These are phyloP conservation scores for Anoplopoma fimbria DNA, from an alignment of 2,113 vertebrate species.

Conservation along the genomic window DNA sequence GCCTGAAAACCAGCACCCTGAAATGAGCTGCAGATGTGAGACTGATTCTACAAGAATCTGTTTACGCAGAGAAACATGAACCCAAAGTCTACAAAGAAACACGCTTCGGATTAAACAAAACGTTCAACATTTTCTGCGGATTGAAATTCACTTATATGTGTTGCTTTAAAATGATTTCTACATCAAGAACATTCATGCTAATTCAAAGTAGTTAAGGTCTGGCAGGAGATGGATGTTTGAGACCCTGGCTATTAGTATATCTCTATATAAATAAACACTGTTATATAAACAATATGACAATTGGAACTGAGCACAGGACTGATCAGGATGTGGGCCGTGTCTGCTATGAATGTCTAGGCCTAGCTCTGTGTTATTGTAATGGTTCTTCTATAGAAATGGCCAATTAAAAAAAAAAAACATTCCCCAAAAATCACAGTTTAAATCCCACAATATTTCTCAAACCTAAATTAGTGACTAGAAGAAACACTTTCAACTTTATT, in stretches of 20 bases:
- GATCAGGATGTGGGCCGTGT: background rate
- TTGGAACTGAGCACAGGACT: background rate
- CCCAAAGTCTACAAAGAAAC: background rate
- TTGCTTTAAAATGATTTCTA: background rate
- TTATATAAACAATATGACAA: background rate
- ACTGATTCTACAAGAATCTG: background rate
- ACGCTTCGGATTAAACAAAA: background rate
- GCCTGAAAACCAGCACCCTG: conserved; percentile 11
- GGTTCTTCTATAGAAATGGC: background rate
- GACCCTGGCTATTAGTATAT: too few relatives aligned
- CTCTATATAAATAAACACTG: background rate
- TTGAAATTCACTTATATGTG: background rate
- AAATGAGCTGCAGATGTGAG: conserved; percentile 69
- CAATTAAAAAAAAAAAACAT: background rate
- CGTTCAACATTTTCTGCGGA: background rate
- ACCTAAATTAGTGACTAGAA: background rate
- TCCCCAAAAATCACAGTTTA: background rate
- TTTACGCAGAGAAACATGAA: background rate
- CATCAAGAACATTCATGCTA: background rate
- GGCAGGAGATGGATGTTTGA: background rate
- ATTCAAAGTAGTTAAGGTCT: background rate
- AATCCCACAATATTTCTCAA: background rate
- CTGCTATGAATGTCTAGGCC: background rate
- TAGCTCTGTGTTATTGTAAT: background rate
- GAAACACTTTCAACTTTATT: background rate